A percentile compares a stretch with the other conserved stretches of the same genome.
Evolutionary conservation across 2,888 invertebrate species (phyloP).

Genomic region (Melinaea marsaeus): DNA sequence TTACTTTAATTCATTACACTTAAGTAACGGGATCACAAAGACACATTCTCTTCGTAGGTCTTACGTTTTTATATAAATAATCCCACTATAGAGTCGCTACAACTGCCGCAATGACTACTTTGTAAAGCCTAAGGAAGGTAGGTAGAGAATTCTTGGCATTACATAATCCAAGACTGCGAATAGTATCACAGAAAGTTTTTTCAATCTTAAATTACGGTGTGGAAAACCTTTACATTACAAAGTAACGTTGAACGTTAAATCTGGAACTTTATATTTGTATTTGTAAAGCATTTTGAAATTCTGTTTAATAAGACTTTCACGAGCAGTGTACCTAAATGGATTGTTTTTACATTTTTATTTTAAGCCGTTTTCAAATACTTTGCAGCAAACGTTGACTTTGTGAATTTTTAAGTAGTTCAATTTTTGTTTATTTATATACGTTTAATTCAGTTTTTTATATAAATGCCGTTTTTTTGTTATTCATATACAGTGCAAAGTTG

Average conservation of each 20-base stretch:
- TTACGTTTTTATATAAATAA: not conserved
- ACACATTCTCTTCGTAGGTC: not conserved
- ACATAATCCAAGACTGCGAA: not conserved
- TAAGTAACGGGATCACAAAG: not conserved
- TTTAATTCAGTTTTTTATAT: too few species aligned
- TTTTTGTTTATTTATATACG: too few species aligned
- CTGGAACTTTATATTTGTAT: not conserved
- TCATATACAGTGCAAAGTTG: too few species aligned
- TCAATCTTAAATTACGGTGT: not conserved
- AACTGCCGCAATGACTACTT: not conserved
- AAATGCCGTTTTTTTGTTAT: too few species aligned
- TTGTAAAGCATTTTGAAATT: not conserved
- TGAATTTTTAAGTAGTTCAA: too few species aligned
- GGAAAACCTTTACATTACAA: not conserved
- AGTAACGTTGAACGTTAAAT: not conserved
- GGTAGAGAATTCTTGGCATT: not conserved
- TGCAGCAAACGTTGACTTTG: too few species aligned
- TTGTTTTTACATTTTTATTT: too few species aligned
- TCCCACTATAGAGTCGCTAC: not conserved
- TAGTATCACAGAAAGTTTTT: slow-evolving; percentile 2
- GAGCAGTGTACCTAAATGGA: too few species aligned
- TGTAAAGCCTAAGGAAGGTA: not conserved
- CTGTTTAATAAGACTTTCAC: not conserved
- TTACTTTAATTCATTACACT: not conserved
- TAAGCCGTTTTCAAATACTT: too few species aligned